Evolutionary conservation across 2,113 vertebrate species (phyloP), one percentile per base, ranked within the genome.

Genomic region (Peucedramus taeniatus): DNA sequence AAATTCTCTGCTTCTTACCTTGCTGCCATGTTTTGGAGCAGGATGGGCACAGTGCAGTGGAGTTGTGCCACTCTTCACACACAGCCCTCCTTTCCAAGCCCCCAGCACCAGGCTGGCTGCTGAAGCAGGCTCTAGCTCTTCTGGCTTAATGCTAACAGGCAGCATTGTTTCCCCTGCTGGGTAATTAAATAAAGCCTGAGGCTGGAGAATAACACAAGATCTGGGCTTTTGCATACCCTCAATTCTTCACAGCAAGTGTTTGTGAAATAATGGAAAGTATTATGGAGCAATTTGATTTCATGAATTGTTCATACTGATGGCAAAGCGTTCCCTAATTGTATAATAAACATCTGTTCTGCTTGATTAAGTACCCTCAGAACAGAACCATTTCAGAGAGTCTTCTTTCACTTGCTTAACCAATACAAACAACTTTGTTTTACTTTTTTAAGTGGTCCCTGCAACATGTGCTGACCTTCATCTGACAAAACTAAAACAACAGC

Each of bases 301-400:
- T 90, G 86, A 90, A 83, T 92, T 83, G 50, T 93, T 94, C 81
- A 51, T 93, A 91, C 54, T 90, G 80, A 84, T 68, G 42, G 79
- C 57, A 92, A 90, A 97, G 88, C 0, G 0, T 79, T 97, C 45
- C 80, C 92, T 95, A 90, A 96, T 96, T 97, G 42, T 94, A 87
- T 93, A 93, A 96, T 88, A 92, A 92, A 95, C 89, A 94, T 96
- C 87, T 95, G 79, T 95, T 97, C 90, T 91, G 72, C 91, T 96
- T 93, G 94, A 87, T 96, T 94, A 91, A 96, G 87, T 89, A 87
- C 45, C 47, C 83, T 94, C 59, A 90, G 89, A 94, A 85, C 28
- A 94, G 72, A 83, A 88, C 27, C 31, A 33, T 91, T 92, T 87
- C 56, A 71, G 31, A 77, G 26, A 87, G 26, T 78, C 39, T 84